These are phyloP conservation scores for Pecten maximus DNA, from an alignment of 2,888 invertebrate species.

Conservation along the genomic window DNA sequence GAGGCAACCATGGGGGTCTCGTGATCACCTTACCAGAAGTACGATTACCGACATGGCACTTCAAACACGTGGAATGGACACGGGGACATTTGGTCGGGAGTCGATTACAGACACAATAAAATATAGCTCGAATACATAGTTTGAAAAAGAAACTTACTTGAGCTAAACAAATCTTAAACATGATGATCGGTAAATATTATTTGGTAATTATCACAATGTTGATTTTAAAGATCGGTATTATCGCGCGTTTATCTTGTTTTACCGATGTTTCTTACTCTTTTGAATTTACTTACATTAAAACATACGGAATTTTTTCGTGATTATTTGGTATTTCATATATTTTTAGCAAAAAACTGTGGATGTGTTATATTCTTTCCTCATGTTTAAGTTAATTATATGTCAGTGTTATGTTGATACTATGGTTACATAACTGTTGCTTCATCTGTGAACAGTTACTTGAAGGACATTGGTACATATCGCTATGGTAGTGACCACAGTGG, in stretches of 20 bases:
- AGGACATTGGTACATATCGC: slow-evolving; percentile 37
- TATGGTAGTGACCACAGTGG: slow-evolving; percentile 37
- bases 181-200: too few relatives aligned
- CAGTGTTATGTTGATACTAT: slow-evolving; percentile 78
- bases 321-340: too few relatives aligned
- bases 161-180: too few relatives aligned
- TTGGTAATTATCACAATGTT: too few relatives aligned
- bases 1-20: not conserved
- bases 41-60: not conserved
- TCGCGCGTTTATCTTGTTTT: too few relatives aligned
- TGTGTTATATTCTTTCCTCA: too few relatives aligned
- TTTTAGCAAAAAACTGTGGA: too few relatives aligned
- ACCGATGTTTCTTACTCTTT: too few relatives aligned
- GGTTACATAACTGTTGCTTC: slow-evolving; percentile 69
- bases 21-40: not conserved
- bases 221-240: too few relatives aligned
- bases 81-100: not conserved
- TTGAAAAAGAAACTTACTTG: too few relatives aligned
- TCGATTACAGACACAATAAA: not conserved
- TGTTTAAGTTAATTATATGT: slow-evolving; percentile 69
- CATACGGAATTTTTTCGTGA: too few relatives aligned
- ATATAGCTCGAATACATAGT: not conserved
- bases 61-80: not conserved
- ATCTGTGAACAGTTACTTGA: slow-evolving; percentile 37
- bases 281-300: too few relatives aligned